A percentile compares a stretch with the other conserved stretches of the same genome.
These are phyloP conservation scores for Apodemus speciosus DNA, from an alignment of 2,113 vertebrate species.

Conservation along the genomic window DNA sequence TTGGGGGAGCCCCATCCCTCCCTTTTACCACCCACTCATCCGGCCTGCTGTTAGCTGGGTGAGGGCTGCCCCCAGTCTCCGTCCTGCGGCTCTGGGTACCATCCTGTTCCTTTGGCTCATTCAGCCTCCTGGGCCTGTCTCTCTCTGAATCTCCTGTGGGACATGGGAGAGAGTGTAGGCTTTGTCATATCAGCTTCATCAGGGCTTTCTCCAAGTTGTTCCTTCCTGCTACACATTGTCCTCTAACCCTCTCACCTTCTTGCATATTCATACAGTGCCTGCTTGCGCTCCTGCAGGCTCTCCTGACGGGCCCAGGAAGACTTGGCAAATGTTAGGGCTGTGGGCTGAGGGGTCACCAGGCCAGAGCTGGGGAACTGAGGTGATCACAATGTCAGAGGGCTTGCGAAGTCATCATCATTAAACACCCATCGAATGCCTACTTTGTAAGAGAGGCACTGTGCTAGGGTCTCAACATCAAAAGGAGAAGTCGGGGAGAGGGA, in stretches of 20 bases:
- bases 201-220: not conserved
- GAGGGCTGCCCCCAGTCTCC: constrained; percentile 77
- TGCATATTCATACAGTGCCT: constrained; percentile 93
- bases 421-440: constrained; percentile 74
- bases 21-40: constrained; percentile 70
- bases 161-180: constrained; percentile 38
- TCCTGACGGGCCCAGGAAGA: constrained; percentile 93
- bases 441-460: constrained; percentile 75
- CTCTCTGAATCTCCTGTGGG: constrained; percentile 79
- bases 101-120: constrained; percentile 70
- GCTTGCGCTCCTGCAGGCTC: constrained; percentile 97
- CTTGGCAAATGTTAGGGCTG: constrained; percentile 90
- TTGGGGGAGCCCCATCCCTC: constrained; percentile 68
- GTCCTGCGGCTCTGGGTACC: constrained; percentile 76
- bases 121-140: constrained; percentile 78
- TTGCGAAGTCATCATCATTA: constrained; percentile 77
- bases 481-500: constrained; percentile 16
- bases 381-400: constrained; percentile 80
- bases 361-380: constrained; percentile 80
- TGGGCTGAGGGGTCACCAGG: constrained; percentile 81
- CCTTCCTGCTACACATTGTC: not conserved
- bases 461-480: constrained; percentile 68
- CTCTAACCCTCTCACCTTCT: constrained; percentile 89
- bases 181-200: not conserved
- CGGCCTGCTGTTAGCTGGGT: constrained; percentile 62